phyloP scores from a whole-genome alignment of 2,113 vertebrate species.

The Eidolon helvum region DNA sequence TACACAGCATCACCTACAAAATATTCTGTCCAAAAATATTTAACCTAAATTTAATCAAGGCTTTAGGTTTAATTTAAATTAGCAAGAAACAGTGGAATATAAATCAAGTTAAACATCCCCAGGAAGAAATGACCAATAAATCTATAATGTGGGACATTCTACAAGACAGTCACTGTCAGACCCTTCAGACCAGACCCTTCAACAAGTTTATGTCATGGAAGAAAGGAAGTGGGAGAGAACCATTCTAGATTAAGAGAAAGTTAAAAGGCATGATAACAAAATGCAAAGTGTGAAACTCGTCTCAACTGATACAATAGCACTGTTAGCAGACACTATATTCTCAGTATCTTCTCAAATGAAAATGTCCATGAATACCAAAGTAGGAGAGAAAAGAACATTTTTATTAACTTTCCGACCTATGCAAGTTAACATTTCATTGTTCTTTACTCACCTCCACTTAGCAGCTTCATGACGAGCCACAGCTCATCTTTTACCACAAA shows the following conservation, averaged over 20 bases:
- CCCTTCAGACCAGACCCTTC: not conserved
- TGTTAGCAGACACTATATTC: not conserved
- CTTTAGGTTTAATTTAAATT: not conserved
- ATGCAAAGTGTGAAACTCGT: not conserved
- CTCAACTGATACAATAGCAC: not conserved
- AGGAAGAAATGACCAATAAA: not conserved
- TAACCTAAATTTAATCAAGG: not conserved
- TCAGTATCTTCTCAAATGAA: not conserved
- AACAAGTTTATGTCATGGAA: not conserved
- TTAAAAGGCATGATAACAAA: not conserved
- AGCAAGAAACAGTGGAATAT: not conserved
- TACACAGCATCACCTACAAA: not conserved
- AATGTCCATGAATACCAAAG: not conserved
- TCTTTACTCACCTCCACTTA: conserved; percentile 93
- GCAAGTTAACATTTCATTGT: not conserved
- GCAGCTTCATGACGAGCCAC: conserved; percentile 97
- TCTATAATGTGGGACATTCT: not conserved
- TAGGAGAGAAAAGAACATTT: not conserved
- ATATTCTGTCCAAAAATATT: not conserved
- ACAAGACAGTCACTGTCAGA: not conserved
- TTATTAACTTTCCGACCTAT: not conserved
- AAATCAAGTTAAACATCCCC: not conserved
- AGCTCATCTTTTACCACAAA: conserved; percentile 98
- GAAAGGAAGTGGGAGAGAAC: not conserved
- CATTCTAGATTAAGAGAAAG: not conserved